Evolutionary conservation across 1,140 invertebrate species (phyloP).

Genomic region (Nymphalis io): DNA sequence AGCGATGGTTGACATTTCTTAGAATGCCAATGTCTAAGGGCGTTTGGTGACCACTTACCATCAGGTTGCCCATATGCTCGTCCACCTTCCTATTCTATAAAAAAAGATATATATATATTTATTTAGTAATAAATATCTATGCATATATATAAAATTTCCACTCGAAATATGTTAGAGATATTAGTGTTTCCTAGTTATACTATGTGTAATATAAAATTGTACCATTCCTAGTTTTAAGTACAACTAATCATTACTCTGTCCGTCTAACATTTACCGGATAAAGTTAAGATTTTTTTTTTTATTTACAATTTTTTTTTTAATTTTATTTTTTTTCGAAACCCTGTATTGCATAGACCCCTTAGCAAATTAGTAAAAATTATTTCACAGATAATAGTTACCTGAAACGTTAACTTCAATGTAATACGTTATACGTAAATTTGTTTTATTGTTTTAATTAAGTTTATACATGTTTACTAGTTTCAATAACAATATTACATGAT

Average conservation of each 20-base stretch:
- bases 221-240: constrained; percentile 59
- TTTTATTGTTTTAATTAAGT: background rate
- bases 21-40: too few relatives aligned
- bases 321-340: constrained; percentile 53
- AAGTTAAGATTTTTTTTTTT: constrained; percentile 41
- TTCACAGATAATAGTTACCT: constrained; percentile 48
- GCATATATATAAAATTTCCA: constrained; percentile 23
- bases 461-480: background rate
- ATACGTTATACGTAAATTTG: too few relatives aligned
- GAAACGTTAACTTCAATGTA: background rate
- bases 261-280: constrained; percentile 54
- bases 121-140: constrained; percentile 6
- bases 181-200: constrained; percentile 31
- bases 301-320: constrained; percentile 35
- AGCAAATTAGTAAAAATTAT: constrained; percentile 66
- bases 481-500: background rate
- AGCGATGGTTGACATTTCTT: too few relatives aligned
- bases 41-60: too few relatives aligned
- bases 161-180: constrained; percentile 31
- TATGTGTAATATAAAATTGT: constrained; percentile 26
- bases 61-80: too few relatives aligned
- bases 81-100: too few relatives aligned
- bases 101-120: too few relatives aligned
- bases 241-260: constrained; percentile 55
- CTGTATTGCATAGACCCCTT: constrained; percentile 74